These are phyloP conservation scores for Amblyjoppa fuscipennis DNA, from an alignment of 2,888 invertebrate species.

Conservation along the genomic window DNA sequence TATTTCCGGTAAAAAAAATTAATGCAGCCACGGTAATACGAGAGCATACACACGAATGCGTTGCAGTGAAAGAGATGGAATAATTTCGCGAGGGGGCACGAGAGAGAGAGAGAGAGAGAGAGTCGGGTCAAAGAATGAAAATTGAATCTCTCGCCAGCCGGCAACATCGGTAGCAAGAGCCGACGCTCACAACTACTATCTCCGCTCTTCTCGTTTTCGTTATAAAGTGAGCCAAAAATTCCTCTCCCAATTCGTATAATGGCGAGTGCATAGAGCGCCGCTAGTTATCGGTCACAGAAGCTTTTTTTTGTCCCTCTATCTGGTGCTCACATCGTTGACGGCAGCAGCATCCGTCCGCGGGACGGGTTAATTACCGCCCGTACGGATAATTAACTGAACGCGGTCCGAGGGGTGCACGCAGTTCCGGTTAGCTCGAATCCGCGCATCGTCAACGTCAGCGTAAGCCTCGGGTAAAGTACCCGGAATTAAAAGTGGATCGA, in stretches of 20 bases:
- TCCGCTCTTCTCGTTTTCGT: conserved; percentile 4
- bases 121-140: conserved; percentile 52
- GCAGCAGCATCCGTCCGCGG: conserved; percentile 16
- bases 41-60: conserved; percentile 16
- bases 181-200: not conserved
- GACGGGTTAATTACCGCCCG: conserved; percentile 54
- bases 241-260: not conserved
- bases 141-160: conserved; percentile 37
- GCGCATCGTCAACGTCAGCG: conserved; percentile 34
- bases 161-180: not conserved
- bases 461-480: conserved; percentile 8
- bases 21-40: conserved; percentile 25
- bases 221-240: conserved; percentile 2
- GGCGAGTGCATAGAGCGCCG: conserved; percentile 39
- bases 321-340: conserved; percentile 31
- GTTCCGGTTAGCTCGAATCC: conserved; percentile 37
- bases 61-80: conserved; percentile 18
- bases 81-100: conserved; percentile 30
- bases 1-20: conserved; percentile 11
- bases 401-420: conserved; percentile 21
- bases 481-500: conserved; percentile 34
- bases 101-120: not conserved
- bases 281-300: conserved; percentile 58
- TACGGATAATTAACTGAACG: conserved; percentile 48
- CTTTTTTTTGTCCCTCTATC: conserved; percentile 52